Evolutionary conservation across 53 echinoderm and acorn worm species (phyloP).

Genomic region (Crossaster papposus): DNA sequence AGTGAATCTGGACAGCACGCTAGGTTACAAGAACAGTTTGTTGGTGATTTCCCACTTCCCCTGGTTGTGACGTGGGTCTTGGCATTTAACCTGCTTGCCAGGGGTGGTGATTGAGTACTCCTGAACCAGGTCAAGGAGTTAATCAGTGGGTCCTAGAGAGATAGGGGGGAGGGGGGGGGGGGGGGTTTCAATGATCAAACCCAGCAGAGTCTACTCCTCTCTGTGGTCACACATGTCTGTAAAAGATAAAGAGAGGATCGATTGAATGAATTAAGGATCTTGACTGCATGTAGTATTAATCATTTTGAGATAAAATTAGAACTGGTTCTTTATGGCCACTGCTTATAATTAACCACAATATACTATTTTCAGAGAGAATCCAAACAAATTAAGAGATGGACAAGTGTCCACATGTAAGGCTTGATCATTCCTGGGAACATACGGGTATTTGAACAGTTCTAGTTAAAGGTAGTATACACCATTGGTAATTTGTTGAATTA

Average conservation of each 20-base stretch:
- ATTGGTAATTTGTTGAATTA: too few relatives aligned
- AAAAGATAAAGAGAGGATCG: constrained; percentile 3
- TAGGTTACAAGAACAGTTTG: too few relatives aligned
- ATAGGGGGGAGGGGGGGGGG: background rate
- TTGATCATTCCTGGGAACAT: too few relatives aligned
- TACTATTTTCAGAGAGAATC: background rate
- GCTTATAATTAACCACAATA: background rate
- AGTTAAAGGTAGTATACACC: too few relatives aligned
- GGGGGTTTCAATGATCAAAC: background rate
- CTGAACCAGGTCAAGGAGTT: constrained; percentile 38
- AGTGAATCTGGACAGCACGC: background rate
- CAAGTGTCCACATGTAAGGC: background rate
- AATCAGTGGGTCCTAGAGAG: background rate
- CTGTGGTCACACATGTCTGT: constrained; percentile 7
- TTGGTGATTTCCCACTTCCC: background rate
- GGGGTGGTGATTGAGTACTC: constrained; percentile 22
- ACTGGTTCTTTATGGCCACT: background rate
- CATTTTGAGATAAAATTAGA: background rate
- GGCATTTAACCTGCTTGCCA: constrained; percentile 18
- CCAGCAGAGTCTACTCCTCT: background rate
- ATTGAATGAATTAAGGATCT: constrained; percentile 1
- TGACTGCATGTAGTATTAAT: background rate
- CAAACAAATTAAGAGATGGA: background rate
- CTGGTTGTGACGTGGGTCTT: constrained; percentile 7
- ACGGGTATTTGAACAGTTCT: too few relatives aligned